phyloP scores from a whole-genome alignment of 2,888 invertebrate genomes.

The Catonia carolina region DNA sequence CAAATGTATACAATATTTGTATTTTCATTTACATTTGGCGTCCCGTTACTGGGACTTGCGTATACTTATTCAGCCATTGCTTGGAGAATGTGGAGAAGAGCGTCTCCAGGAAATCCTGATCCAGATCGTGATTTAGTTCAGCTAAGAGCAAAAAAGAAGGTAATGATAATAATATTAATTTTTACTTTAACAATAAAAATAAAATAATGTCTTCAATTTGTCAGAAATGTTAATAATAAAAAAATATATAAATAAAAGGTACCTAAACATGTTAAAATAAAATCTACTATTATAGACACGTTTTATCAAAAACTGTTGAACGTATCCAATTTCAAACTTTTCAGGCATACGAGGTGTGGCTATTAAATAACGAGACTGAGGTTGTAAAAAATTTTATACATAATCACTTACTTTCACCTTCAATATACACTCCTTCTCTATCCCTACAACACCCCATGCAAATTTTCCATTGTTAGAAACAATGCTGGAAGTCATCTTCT shows the following conservation, averaged over 20 bases:
- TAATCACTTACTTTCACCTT: too few species aligned
- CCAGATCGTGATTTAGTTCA: conserved; percentile 42
- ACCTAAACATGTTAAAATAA: background rate
- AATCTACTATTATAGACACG: too few species aligned
- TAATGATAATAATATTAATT: conserved; percentile 31
- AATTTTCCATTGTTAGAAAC: too few species aligned
- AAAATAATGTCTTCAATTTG: background rate
- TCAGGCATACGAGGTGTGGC: too few species aligned
- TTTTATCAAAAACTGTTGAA: too few species aligned
- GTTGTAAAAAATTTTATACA: too few species aligned
- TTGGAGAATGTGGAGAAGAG: conserved; percentile 42
- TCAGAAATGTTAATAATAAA: background rate
- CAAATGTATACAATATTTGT: conserved; percentile 38
- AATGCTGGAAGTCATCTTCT: too few species aligned
- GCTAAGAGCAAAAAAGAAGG: conserved; percentile 43
- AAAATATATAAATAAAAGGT: background rate
- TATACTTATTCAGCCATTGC: conserved; percentile 44
- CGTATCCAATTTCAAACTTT: too few species aligned
- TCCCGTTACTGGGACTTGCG: conserved; percentile 42
- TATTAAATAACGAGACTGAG: too few species aligned
- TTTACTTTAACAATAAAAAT: background rate
- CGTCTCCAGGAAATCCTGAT: conserved; percentile 45
- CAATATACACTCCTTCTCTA: too few species aligned
- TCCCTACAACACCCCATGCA: too few species aligned
- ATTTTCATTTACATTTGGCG: conserved; percentile 39